Conservation (phyloP, 2,888 invertebrate species). For the Tenodera sinensis region DNA sequence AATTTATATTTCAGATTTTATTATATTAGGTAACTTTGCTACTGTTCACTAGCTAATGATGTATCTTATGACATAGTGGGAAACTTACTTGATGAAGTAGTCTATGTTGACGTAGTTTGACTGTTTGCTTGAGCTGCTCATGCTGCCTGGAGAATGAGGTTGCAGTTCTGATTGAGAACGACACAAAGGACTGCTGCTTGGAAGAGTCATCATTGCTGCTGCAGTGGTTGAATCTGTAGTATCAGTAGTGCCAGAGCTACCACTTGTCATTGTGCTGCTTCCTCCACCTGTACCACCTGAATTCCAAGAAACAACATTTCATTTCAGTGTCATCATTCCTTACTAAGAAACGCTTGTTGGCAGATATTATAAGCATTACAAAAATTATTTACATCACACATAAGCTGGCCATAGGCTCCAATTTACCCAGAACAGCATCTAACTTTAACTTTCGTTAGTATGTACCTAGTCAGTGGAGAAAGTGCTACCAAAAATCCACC, state of each 20-base stretch:
- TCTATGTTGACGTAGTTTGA: conserved; percentile 92
- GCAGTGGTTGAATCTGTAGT: conserved; percentile 34
- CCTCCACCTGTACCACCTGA: conserved; percentile 12
- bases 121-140: conserved; percentile 39
- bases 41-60: too few relatives aligned
- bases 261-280: conserved; percentile 22
- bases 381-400: too few relatives aligned
- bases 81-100: conserved; percentile 77
- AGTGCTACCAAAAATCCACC: too few relatives aligned
- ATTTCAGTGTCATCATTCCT: not conserved
- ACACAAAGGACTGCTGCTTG: conserved; percentile 30
- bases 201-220: conserved; percentile 35
- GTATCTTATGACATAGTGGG: not conserved
- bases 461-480: too few relatives aligned
- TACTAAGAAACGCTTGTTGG: too few relatives aligned
- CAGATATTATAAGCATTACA: too few relatives aligned
- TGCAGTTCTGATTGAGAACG: conserved; percentile 15
- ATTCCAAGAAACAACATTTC: not conserved
- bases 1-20: too few relatives aligned
- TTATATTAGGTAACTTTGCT: too few relatives aligned
- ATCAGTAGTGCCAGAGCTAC: conserved; percentile 38
- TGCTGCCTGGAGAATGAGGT: not conserved
- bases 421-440: too few relatives aligned
- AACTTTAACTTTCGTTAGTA: too few relatives aligned
- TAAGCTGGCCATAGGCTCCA: too few relatives aligned